Percentiles rank a stretch among this genome's conserved stretches.
Evolutionary conservation across 1,140 invertebrate genomes (phyloP).

Genomic region (Musca domestica): DNA sequence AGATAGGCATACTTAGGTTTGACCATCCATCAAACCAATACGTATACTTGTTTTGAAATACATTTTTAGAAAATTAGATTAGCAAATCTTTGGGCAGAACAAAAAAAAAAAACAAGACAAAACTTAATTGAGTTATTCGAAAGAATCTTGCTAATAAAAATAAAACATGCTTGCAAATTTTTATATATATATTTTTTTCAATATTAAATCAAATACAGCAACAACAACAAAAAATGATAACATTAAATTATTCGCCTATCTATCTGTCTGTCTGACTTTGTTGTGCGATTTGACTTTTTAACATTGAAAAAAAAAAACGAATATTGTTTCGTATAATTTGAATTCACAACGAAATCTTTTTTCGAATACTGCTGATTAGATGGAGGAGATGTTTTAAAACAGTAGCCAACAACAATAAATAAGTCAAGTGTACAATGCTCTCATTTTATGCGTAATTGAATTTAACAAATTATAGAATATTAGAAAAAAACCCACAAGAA

Average conservation of each 20-base stretch:
- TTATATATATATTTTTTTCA: too few relatives aligned
- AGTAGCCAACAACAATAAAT: not conserved
- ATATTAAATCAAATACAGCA: too few relatives aligned
- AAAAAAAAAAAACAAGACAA: conserved; percentile 5
- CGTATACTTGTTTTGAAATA: conserved; percentile 11
- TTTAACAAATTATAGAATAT: conserved; percentile 26
- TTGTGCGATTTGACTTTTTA: conserved; percentile 4
- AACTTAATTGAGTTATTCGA: not conserved
- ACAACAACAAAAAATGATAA: too few relatives aligned
- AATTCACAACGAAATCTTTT: not conserved
- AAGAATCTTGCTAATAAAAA: too few relatives aligned
- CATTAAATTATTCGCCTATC: too few relatives aligned
- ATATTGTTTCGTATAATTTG: not conserved
- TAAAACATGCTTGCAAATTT: too few relatives aligned
- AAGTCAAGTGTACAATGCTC: conserved; percentile 25
- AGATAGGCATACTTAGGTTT: conserved; percentile 1
- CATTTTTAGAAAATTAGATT: not conserved
- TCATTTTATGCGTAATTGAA: conserved; percentile 29
- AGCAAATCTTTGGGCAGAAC: conserved; percentile 3
- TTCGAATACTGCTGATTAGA: conserved; percentile 1
- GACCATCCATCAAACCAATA: too few relatives aligned
- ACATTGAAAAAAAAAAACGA: not conserved
- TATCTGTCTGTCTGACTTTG: not conserved
- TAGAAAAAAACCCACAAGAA: too few relatives aligned
- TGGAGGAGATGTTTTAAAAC: too few relatives aligned